Percentiles rank a stretch among this genome's conserved stretches.
phyloP scores from a whole-genome alignment of 2,888 invertebrate species.

The Lasioglossum pauxillum region DNA sequence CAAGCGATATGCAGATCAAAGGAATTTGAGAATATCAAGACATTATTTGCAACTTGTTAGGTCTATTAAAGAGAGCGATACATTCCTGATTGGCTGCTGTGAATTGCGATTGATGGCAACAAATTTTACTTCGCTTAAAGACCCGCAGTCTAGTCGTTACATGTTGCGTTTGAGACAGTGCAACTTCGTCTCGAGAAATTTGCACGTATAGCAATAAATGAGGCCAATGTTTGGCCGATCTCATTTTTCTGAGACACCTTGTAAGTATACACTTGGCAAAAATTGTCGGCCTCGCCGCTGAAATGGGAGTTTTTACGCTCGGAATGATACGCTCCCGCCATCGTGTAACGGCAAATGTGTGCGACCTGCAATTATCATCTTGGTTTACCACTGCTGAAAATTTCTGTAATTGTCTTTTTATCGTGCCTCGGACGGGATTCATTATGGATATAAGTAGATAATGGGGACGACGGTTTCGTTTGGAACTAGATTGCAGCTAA shows the following conservation, averaged over 20 bases:
- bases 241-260: not conserved
- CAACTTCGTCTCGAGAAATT: not conserved
- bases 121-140: no score
- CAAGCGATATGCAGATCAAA: no score
- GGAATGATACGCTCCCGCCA: not conserved
- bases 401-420: slow-evolving; percentile 1
- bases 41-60: no score
- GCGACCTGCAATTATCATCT: not conserved
- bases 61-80: no score
- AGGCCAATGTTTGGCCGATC: not conserved
- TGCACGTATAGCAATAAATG: not conserved
- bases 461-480: not conserved
- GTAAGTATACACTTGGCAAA: not conserved
- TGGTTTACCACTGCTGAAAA: not conserved
- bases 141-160: not conserved
- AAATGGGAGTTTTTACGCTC: not conserved
- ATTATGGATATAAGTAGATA: not conserved
- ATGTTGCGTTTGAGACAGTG: not conserved
- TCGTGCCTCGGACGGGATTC: not conserved
- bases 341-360: not conserved
- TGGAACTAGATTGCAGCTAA: not conserved
- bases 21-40: no score
- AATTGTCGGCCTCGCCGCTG: not conserved
- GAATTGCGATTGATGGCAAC: no score
- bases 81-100: no score